Percentiles rank a stretch among this genome's conserved stretches.
These are phyloP conservation scores for Ursus arctos DNA, from an alignment of 2,113 vertebrate genomes.

Conservation along the genomic window DNA sequence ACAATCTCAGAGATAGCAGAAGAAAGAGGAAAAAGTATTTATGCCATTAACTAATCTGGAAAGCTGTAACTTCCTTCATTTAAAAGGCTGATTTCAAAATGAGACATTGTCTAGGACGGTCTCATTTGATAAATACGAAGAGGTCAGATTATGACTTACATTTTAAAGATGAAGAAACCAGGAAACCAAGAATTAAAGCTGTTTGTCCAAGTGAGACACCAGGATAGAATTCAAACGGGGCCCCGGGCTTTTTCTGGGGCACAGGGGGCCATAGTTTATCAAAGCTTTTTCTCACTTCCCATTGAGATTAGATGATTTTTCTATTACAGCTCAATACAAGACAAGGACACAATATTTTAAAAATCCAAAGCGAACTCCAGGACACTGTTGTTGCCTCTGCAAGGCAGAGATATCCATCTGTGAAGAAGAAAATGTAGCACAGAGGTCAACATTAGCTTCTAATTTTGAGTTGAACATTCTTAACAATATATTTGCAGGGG, in stretches of 20 bases:
- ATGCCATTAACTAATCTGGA: background rate
- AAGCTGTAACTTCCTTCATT: background rate
- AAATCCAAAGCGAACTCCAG: background rate
- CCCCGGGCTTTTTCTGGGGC: background rate
- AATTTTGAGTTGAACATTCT: conserved; percentile 3
- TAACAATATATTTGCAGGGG: background rate
- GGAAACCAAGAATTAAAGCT: background rate
- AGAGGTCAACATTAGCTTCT: background rate
- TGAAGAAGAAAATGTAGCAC: background rate
- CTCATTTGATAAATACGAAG: background rate
- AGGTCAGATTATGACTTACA: background rate
- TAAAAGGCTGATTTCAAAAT: background rate
- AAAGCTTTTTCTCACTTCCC: background rate
- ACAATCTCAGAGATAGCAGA: background rate
- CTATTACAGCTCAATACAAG: background rate
- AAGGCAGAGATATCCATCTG: background rate
- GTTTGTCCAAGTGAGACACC: background rate
- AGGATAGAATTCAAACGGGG: background rate
- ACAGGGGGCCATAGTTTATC: background rate
- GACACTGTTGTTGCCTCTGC: background rate
- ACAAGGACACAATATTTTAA: background rate
- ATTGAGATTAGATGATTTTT: background rate
- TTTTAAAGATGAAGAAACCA: background rate
- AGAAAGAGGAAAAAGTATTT: background rate
- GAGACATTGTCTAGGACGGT: background rate